phyloP scores from a whole-genome alignment of 2,113 vertebrate genomes.

The Serilophus lunatus region DNA sequence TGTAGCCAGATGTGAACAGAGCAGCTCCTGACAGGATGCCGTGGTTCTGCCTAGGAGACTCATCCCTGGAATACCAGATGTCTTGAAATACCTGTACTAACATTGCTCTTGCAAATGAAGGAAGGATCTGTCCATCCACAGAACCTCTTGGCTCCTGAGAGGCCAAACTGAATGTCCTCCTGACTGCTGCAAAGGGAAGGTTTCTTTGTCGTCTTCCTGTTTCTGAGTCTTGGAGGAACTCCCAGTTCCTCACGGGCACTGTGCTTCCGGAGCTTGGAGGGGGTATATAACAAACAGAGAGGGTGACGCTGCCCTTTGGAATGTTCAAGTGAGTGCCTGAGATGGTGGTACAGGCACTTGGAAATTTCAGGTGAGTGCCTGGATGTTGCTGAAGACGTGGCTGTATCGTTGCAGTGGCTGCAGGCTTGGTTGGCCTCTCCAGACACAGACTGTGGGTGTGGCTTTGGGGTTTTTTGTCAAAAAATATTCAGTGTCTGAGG shows the following conservation, averaged over 20 bases:
- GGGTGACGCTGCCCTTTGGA: background rate
- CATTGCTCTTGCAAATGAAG: background rate
- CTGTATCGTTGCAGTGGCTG: background rate
- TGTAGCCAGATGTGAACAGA: background rate
- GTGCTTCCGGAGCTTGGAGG: background rate
- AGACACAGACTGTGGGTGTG: background rate
- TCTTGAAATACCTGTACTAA: background rate
- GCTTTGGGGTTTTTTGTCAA: background rate
- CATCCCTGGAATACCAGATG: background rate
- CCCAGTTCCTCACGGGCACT: background rate
- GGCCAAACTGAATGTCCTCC: background rate
- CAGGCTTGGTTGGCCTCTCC: background rate
- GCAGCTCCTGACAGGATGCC: background rate
- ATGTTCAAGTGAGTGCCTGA: background rate
- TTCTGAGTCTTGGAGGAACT: background rate
- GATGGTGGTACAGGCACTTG: no score
- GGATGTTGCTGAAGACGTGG: fast-evolving
- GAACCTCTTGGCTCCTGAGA: background rate
- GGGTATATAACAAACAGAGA: background rate
- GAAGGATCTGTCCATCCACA: background rate
- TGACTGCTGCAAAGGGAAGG: background rate
- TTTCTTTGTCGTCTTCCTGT: background rate
- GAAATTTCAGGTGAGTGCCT: background rate
- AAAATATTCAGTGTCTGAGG: background rate
- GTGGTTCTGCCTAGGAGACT: background rate